Conservation (phyloP, 2,888 invertebrate genomes). For the Panzeria rudis region DNA sequence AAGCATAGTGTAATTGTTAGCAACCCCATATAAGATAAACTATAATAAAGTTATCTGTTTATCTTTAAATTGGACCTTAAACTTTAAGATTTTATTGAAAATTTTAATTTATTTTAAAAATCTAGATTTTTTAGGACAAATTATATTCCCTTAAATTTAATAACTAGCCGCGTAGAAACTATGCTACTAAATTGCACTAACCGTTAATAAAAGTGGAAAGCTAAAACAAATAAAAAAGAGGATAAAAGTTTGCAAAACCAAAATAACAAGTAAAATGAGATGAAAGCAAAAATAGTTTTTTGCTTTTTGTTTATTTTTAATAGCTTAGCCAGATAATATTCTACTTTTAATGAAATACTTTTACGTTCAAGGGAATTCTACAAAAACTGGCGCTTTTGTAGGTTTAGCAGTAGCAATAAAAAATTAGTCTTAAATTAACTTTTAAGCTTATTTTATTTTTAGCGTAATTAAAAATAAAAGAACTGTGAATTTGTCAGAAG, state of each 20-base stretch:
- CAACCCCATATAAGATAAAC: no score
- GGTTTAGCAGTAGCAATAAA: conserved; percentile 1
- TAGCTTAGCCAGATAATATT: conserved; percentile 30
- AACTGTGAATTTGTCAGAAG: conserved; percentile 1
- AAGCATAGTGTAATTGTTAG: no score
- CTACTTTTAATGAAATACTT: not conserved
- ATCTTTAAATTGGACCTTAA: no score
- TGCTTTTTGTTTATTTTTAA: conserved; percentile 19
- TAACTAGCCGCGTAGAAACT: not conserved
- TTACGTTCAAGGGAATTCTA: conserved; percentile 13
- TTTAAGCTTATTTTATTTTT: conserved; percentile 16
- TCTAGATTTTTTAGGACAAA: no score
- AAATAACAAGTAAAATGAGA: not conserved
- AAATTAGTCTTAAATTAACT: conserved; percentile 23
- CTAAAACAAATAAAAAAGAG: not conserved
- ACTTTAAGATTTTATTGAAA: no score
- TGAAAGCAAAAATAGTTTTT: conserved; percentile 2
- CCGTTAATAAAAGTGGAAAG: conserved; percentile 2
- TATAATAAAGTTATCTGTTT: no score
- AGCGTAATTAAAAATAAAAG: conserved; percentile 24
- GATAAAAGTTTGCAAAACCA: not conserved
- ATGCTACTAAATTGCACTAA: not conserved
- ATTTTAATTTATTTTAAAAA: no score
- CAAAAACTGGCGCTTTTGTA: conserved; percentile 3
- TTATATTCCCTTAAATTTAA: not conserved